Conservation (phyloP, 1,140 invertebrate species). For the Euura lappo region DNA sequence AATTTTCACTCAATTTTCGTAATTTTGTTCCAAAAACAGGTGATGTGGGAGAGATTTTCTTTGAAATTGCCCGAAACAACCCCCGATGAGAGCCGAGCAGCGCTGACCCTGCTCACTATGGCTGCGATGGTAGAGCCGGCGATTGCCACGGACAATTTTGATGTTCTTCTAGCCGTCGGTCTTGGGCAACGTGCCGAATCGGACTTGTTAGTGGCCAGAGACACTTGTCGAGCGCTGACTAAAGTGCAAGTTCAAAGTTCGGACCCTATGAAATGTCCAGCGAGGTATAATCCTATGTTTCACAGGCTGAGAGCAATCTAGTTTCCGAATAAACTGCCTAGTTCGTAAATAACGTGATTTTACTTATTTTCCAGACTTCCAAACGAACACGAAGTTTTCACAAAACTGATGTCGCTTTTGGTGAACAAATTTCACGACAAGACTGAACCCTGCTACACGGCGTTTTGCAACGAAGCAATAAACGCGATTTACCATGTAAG, state of each 20-base stretch:
- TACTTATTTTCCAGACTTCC: conserved; percentile 49
- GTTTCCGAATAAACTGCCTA: not conserved
- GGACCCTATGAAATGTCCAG: conserved; percentile 35
- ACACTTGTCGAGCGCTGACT: conserved; percentile 66
- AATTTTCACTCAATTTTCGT: not conserved
- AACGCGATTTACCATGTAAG: conserved; percentile 67
- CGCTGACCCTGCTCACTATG: conserved; percentile 79
- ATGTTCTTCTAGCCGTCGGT: conserved; percentile 65
- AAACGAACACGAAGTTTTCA: conserved; percentile 66
- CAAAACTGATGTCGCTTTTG: conserved; percentile 55
- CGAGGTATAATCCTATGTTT: conserved; percentile 34
- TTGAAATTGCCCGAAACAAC: conserved; percentile 76
- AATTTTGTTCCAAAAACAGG: conserved; percentile 48
- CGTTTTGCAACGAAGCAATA: conserved; percentile 66
- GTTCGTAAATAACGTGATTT: not conserved
- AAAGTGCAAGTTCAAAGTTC: conserved; percentile 53
- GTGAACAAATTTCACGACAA: conserved; percentile 54
- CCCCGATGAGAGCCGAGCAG: conserved; percentile 69
- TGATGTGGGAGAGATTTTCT: conserved; percentile 84
- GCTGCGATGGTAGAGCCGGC: conserved; percentile 63
- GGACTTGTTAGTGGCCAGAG: conserved; percentile 64
- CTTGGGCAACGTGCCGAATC: conserved; percentile 59
- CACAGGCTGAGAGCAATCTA: not conserved
- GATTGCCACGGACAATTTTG: conserved; percentile 67
- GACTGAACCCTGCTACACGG: conserved; percentile 62